Percentiles rank a stretch among this genome's conserved stretches.
Conservation (phyloP, 2,113 vertebrate species). For the Hiodon tergisus region DNA sequence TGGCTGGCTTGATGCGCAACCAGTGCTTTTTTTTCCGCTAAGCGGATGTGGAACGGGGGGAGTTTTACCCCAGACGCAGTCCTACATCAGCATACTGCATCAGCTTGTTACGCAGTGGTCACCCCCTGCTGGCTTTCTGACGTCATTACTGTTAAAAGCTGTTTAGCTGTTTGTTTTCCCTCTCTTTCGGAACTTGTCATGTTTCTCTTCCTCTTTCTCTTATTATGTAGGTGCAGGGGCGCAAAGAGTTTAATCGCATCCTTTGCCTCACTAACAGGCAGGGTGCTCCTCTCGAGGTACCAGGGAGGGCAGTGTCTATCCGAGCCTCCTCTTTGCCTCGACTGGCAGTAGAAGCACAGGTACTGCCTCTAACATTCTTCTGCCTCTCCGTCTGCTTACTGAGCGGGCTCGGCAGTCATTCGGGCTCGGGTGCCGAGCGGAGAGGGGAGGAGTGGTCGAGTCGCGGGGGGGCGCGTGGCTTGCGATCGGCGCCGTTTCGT, state of each 20-base stretch:
- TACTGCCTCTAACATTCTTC: conserved; percentile 49
- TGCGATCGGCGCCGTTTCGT: no score
- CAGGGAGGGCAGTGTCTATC: conserved; percentile 81
- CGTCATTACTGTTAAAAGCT: not conserved
- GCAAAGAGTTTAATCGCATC: conserved; percentile 81
- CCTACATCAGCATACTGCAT: not conserved
- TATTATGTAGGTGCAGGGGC: conserved; percentile 74
- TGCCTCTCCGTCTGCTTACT: no score
- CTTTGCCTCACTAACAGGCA: conserved; percentile 75
- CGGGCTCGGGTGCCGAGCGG: no score
- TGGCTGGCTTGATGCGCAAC: no score
- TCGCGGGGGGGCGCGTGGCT: no score
- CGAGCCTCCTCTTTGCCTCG: conserved; percentile 97
- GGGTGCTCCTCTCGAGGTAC: conserved; percentile 78
- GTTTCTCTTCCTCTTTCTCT: conserved; percentile 25
- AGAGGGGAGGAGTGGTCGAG: no score
- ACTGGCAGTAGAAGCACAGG: conserved; percentile 89
- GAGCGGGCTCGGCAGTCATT: no score
- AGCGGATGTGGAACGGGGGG: no score
- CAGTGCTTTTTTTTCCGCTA: no score
- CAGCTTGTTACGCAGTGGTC: not conserved
- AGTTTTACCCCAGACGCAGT: no score
- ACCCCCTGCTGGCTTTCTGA: not conserved
- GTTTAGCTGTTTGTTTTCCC: not conserved
- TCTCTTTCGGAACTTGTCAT: not conserved